phyloP scores from a whole-genome alignment of 2,113 vertebrate genomes.

The Saccopteryx leptura region DNA sequence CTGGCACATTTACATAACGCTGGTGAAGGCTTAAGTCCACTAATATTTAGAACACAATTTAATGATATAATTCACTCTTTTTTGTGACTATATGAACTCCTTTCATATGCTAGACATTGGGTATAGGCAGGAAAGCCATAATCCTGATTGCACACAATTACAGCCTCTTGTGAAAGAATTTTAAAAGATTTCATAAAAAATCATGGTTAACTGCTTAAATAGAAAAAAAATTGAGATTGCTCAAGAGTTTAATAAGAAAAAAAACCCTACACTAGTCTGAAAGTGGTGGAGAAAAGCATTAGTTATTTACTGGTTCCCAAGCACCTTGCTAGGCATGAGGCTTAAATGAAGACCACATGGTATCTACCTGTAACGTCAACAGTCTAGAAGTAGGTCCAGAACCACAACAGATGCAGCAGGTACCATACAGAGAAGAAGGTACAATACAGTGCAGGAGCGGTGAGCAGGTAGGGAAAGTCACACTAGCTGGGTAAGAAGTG shows the following conservation, averaged over 20 bases:
- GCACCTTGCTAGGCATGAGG: neutral
- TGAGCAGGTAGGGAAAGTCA: neutral
- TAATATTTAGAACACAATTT: neutral
- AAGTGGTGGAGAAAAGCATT: neutral
- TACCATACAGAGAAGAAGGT: neutral
- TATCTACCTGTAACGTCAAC: neutral
- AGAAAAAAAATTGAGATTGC: neutral
- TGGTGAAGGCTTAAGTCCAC: neutral
- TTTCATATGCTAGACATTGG: neutral
- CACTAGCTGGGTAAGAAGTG: neutral
- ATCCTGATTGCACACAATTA: neutral
- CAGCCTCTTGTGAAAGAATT: neutral
- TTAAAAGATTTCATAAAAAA: constrained; percentile 26
- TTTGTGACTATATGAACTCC: neutral
- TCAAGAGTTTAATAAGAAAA: neutral
- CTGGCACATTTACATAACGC: neutral
- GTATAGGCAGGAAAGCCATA: neutral
- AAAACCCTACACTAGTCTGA: neutral
- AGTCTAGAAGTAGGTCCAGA: neutral
- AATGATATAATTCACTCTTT: neutral
- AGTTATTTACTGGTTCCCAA: neutral
- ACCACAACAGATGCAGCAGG: neutral
- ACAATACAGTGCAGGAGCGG: neutral
- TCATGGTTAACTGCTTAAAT: neutral
- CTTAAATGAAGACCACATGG: neutral